Evolutionary conservation across 2,888 invertebrate genomes (phyloP).

Genomic region (Morpho helenor): DNA sequence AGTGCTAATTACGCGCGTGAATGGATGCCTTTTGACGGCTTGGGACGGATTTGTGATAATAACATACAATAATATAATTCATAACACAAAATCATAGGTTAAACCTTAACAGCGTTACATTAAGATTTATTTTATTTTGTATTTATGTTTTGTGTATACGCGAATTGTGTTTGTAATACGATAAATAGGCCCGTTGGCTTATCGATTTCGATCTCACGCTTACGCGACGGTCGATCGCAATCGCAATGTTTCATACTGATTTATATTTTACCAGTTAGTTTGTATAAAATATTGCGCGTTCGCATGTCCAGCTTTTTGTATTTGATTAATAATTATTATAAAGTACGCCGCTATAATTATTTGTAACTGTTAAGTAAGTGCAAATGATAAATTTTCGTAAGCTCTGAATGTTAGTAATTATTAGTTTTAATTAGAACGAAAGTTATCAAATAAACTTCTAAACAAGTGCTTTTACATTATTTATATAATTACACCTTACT

Average conservation of each 20-base stretch:
- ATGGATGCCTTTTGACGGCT: conserved; percentile 50
- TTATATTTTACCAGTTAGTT: conserved; percentile 35
- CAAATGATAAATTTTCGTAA: neutral
- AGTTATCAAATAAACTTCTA: neutral
- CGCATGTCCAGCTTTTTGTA: conserved; percentile 39
- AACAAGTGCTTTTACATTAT: neutral
- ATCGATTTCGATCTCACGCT: conserved; percentile 37
- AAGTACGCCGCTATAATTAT: conserved; percentile 24
- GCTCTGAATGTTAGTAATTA: neutral
- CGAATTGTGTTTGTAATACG: conserved; percentile 16
- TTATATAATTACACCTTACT: neutral
- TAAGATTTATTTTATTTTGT: conserved; percentile 9
- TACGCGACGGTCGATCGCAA: conserved; percentile 34
- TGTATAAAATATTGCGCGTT: conserved; percentile 33
- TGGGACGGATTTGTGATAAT: conserved; percentile 28
- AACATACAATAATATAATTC: conserved; percentile 20
- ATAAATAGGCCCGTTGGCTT: conserved; percentile 39
- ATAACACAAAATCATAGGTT: neutral
- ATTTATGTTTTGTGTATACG: neutral
- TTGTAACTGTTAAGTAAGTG: conserved; percentile 7
- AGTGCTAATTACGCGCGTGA: conserved; percentile 60
- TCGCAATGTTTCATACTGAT: conserved; percentile 42
- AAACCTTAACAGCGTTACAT: neutral
- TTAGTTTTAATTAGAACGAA: neutral
- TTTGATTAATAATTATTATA: conserved; percentile 35